Evolutionary conservation across 2,113 vertebrate genomes (phyloP), one percentile per base, ranked within the genome.

Genomic region (Trematomus loennbergii): DNA sequence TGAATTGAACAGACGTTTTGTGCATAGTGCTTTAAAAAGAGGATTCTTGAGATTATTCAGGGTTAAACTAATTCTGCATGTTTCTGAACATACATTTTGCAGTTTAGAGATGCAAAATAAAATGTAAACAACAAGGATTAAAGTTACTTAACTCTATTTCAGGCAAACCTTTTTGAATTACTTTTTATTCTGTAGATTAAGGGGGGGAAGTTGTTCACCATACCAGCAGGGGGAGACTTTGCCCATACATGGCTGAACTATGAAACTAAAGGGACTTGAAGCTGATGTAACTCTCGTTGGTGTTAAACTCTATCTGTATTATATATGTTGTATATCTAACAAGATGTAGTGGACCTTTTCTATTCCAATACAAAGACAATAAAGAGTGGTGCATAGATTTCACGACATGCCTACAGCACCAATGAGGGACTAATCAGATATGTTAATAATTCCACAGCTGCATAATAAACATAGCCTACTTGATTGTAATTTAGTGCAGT

Each of bases 201-300:
- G 29, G 4, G 3, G 65, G 29, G 2, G 20, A 9, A 45, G 54
- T 22, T 20, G 18, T 55, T 33, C 0, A 16, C 17, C 49, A 3
- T 7, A 84, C 89, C 90, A 84, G 74, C 77, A 93, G 92, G 77
- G 82, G 87, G 89, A 78, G 84, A 82, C 88, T 79, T 88, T 63
- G 76, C 12, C 83, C 79, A 70, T 58, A 57, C 73, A 79, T 50
- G 43, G 4, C 36, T 59, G 9, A 70, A 48, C 5, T 46, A 8
- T 16, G 11, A 2, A 3, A 16, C 17, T 8, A 2, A 9, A 45
- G 46, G 60, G 63, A 3, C 20, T 48, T 52, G 4, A 68, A 62
- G 45, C 46, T 22, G 16, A 70, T 75, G 15, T 75, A 86, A 74
- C 82, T 83, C 60, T 65, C 72, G 7, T 9, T 3, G 33, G 6